Base-by-base conservation (phyloP, 1,140 invertebrate genomes). In the Coenobita brevimanus region DNA sequence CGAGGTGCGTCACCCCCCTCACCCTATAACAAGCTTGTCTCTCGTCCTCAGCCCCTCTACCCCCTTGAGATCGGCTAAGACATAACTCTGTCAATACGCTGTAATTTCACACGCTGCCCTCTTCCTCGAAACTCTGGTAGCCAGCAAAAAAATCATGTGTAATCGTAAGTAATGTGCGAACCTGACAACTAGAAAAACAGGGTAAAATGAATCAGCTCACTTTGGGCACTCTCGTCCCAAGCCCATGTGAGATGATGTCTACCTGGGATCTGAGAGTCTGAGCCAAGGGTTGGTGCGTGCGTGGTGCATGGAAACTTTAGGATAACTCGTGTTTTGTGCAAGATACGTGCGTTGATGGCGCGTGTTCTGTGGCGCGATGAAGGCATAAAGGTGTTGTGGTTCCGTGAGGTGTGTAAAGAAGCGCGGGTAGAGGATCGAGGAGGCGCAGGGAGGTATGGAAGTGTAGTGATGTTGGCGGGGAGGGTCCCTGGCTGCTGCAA, bases 21-120 rank as follows among this genome's bases (percentile, higher is more conserved):
- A 83, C 81, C 81, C 81, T 60, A 84, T 36, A 84, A 69, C 54
- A 67, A 67, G 36, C 38, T 69, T 60, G 69, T 84, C 82, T 84
- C 82, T 84, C 82, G 71, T 84, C 82, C 82, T n/a, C 82, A 84
- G 82, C 82, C 27, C 69, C 82, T 84, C 82, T 84, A 76, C 24
- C 69, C 15, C 8, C 46, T 60, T 17, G 60, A 73, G 50, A 84
- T 84, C 82, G 73, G 67, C 54, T 27, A 60, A 36, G 43, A 50
- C 82, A 76, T n/a, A 84, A 62, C 73, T 76, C 17, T 75, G 46
- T 75, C 36, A 69, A 60, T 62, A 62, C 71, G 50, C n/a, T 15
- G 50, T 8, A 67, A 57, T 60, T 24, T 62, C 27, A 30, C 1
- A 4, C 33, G 27, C 30, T 21, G 10, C 30, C 15, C 1, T 17